These are phyloP conservation scores for Malacoraja senta DNA, from an alignment of 2,797 vertebrate genomes.

Conservation along the genomic window DNA sequence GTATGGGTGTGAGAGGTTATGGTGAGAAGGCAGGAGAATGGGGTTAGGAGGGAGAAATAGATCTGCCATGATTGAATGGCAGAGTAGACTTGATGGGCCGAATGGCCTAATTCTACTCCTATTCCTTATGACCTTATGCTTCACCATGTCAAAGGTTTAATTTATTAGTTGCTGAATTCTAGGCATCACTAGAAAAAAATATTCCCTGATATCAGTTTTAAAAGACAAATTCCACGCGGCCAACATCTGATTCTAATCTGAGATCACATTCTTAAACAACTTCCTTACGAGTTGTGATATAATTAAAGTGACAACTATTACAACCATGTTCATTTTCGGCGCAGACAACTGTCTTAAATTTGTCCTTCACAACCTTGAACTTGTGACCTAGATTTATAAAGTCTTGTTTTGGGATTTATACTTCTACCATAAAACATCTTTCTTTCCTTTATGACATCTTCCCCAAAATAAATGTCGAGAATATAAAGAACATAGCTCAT, in stretches of 20 bases:
- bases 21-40: no score
- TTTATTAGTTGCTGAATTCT: no score
- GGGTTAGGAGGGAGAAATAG: no score
- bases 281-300: not conserved
- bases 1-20: no score
- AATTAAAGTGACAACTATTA: not conserved
- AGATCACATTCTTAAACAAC: not conserved
- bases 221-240: not conserved
- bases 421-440: not conserved
- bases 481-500: not conserved
- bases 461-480: not conserved
- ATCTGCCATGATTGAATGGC: no score
- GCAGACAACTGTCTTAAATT: not conserved
- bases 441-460: not conserved
- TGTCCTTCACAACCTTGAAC: not conserved
- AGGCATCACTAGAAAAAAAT: not conserved
- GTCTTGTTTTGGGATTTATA: not conserved
- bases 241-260: slow-evolving; percentile 23
- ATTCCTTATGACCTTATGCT: no score
- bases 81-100: no score
- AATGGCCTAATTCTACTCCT: no score
- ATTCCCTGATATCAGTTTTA: not conserved
- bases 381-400: not conserved
- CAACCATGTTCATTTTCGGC: not conserved
- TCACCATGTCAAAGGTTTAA: not conserved